Evolutionary conservation across 2,797 vertebrate genomes (phyloP), one percentile per base, ranked within the genome.

Genomic region (Hemitrygon akajei): DNA sequence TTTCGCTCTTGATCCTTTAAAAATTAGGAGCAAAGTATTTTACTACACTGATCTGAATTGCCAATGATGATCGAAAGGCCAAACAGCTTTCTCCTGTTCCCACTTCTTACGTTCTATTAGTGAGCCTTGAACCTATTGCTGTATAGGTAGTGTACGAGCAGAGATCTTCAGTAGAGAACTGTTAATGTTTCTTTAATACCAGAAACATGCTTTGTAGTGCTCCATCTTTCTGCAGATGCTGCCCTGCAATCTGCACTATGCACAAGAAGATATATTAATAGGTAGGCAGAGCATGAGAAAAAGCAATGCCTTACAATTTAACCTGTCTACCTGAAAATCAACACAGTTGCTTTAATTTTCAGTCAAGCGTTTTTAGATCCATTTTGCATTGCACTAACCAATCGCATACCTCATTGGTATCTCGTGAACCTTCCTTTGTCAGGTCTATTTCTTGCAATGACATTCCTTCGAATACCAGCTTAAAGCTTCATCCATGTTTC

Each of bases 301-400:
- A 87, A 58, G 18, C 18, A 66, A 87, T 87, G 60, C 58, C 2
- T 63, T 66, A 34, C 30, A 87, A 87, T 87, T 56, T 30, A 84
- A 84, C 25, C 81, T 58, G 47, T 84, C 81, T 56, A 56, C 47
- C 84, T 34, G 58, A 34, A 58, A 14, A 87, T 66, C 58, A 63
- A 63, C 60, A 34, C 84, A 87, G 87, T 87, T 87, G 84, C 84
- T 87, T 87, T 66, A 87, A 87, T 87, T 66, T 87, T 87, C 84
- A 7, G 30, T n/a, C 14, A n/a, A 66, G 60, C 0, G 30, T 34
- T 87, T 87, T 87, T 16, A 66, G 58, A n/a, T 87, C 56, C 30
- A 87, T 87, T 34, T 63, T 87, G 58, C 84, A 14, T 30, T 12
- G 27, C 30, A 18, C 30, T 27, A 6, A 30, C 60, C 14, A 12